These are phyloP conservation scores for Chloroclystis v-ata DNA, from an alignment of 2,888 invertebrate genomes.

Conservation along the genomic window DNA sequence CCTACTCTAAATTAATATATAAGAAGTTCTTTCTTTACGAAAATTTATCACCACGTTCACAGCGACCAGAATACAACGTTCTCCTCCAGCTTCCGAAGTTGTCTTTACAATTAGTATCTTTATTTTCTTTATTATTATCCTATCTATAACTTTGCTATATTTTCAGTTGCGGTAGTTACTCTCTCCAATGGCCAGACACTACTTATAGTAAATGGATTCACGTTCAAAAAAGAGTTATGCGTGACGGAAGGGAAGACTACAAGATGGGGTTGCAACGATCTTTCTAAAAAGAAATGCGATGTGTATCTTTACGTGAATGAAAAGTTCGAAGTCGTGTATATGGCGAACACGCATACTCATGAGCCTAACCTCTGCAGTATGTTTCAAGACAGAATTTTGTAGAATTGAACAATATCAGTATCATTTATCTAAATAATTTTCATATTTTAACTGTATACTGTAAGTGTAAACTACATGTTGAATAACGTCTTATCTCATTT, in stretches of 20 bases:
- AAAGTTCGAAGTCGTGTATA: constrained; percentile 51
- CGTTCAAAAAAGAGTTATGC: constrained; percentile 49
- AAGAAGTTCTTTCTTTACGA: no score
- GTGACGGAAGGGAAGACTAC: constrained; percentile 42
- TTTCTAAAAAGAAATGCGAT: constrained; percentile 46
- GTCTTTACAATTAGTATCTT: no score
- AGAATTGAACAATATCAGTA: neutral
- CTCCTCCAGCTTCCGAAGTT: no score
- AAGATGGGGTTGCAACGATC: constrained; percentile 58
- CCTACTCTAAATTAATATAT: no score
- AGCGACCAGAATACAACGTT: no score
- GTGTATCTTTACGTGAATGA: constrained; percentile 57
- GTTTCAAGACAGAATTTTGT: constrained; percentile 51
- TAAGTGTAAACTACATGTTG: no score
- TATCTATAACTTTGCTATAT: no score
- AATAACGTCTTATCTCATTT: no score
- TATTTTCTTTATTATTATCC: no score
- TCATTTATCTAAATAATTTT: neutral
- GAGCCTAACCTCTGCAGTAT: constrained; percentile 55
- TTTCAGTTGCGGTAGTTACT: constrained; percentile 58
- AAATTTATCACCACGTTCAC: no score
- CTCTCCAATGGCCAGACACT: constrained; percentile 54
- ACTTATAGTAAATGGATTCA: constrained; percentile 60
- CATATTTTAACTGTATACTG: no score
- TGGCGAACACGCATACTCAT: constrained; percentile 52